Conservation (phyloP, 2,113 vertebrate genomes). For the Notarius quadriscutis region DNA sequence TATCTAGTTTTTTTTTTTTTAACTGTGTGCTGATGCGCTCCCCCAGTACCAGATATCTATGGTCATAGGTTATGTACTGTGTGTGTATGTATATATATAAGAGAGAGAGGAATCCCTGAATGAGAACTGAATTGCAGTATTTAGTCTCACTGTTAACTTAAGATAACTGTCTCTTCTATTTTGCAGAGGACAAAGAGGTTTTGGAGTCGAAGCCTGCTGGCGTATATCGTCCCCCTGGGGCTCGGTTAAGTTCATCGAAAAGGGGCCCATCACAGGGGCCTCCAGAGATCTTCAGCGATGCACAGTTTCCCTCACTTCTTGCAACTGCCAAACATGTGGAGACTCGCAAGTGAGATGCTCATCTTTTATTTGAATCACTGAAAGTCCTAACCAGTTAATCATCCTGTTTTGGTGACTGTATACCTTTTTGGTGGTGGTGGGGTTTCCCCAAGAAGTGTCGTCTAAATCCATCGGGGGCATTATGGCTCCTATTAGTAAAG, state of each 20-base stretch:
- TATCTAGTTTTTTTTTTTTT: not conserved
- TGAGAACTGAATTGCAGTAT: not conserved
- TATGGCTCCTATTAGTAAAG: not conserved
- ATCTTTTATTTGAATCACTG: not conserved
- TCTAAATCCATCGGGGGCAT: too few species aligned
- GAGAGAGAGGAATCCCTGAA: not conserved
- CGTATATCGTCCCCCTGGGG: slow-evolving; percentile 94
- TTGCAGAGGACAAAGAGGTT: slow-evolving; percentile 73
- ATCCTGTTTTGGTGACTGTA: not conserved
- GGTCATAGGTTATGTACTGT: not conserved
- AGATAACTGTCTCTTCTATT: not conserved
- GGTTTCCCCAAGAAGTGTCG: too few species aligned
- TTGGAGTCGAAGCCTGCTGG: slow-evolving; percentile 83
- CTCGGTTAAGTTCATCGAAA: slow-evolving; percentile 77
- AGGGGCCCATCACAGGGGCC: slow-evolving; percentile 81
- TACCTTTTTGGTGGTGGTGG: not conserved
- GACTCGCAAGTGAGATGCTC: slow-evolving; percentile 86
- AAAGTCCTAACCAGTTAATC: not conserved
- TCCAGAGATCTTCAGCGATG: slow-evolving; percentile 91
- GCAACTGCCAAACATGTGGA: slow-evolving; percentile 94
- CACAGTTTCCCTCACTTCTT: slow-evolving; percentile 93
- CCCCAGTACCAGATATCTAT: not conserved
- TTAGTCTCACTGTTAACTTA: not conserved
- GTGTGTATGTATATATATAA: too few species aligned
- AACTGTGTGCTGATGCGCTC: not conserved